phyloP scores from a whole-genome alignment of 2,797 vertebrate species.

The Malurus leucopterus region DNA sequence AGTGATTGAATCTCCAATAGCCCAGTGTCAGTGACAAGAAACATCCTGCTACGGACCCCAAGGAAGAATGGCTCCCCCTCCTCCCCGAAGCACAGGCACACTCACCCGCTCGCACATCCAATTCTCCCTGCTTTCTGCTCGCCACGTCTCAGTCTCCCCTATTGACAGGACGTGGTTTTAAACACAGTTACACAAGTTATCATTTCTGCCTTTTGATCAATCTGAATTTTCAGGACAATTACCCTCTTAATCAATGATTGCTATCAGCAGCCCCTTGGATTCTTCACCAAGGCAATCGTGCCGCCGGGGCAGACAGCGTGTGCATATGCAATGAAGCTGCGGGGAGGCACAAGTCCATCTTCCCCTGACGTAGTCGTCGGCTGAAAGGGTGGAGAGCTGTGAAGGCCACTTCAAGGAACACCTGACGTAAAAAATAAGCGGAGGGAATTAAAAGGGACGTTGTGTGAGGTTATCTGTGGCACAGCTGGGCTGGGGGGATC shows the following conservation, averaged over 20 bases:
- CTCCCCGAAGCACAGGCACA: conserved; percentile 29
- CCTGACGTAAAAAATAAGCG: conserved; percentile 61
- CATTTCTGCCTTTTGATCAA: conserved; percentile 82
- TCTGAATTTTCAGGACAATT: conserved; percentile 82
- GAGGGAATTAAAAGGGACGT: conserved; percentile 3
- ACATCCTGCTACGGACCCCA: conserved; percentile 72
- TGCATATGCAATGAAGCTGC: conserved; percentile 76
- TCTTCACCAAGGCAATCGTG: conserved; percentile 72
- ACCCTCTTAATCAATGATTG: conserved; percentile 82
- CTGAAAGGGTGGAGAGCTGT: conserved; percentile 70
- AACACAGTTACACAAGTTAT: conserved; percentile 80
- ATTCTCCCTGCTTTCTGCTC: conserved; percentile 69
- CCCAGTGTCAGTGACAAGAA: conserved; percentile 76
- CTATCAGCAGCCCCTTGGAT: conserved; percentile 74
- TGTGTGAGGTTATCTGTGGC: background rate
- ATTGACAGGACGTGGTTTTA: conserved; percentile 76
- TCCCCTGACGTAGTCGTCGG: conserved; percentile 45
- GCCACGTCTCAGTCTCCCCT: conserved; percentile 71
- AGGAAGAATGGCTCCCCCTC: conserved; percentile 70
- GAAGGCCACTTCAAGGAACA: conserved; percentile 81
- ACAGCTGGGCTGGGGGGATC: background rate
- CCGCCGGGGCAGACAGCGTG: conserved; percentile 68
- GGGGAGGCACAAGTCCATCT: conserved; percentile 63
- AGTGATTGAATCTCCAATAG: conserved; percentile 82
- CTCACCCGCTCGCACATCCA: conserved; percentile 56